These are phyloP conservation scores for Hyperoodon ampullatus DNA, from an alignment of 2,113 vertebrate genomes.

Conservation along the genomic window DNA sequence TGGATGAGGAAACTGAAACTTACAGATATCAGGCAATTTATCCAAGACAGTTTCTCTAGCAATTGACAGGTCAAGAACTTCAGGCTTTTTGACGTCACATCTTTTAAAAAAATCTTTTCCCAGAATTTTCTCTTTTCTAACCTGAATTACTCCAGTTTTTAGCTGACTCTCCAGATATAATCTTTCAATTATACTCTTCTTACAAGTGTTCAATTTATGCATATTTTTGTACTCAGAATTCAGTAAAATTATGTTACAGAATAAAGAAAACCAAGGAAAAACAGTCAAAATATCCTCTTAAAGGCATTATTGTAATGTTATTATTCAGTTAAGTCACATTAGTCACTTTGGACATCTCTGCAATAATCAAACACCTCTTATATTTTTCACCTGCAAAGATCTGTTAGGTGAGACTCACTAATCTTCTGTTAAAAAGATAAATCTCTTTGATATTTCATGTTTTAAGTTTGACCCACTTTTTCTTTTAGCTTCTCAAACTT, in stretches of 20 bases:
- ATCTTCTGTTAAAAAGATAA: conserved; percentile 30
- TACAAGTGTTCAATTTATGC: not conserved
- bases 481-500: conserved; percentile 28
- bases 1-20: not conserved
- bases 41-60: not conserved
- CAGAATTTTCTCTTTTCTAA: not conserved
- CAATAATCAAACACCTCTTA: conserved; percentile 7
- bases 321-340: not conserved
- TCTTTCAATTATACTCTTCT: not conserved
- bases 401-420: not conserved
- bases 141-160: not conserved
- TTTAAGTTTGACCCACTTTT: conserved; percentile 38
- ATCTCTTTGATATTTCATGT: conserved; percentile 39
- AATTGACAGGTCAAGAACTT: not conserved
- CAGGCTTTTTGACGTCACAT: not conserved
- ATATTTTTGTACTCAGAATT: not conserved
- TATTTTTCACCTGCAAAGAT: conserved; percentile 26
- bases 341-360: not conserved
- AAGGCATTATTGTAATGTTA: not conserved
- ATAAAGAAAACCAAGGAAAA: conserved; percentile 3
- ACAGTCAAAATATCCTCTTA: not conserved
- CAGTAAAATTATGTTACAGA: not conserved
- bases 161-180: not conserved
- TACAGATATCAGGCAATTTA: not conserved
- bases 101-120: not conserved